These are phyloP conservation scores for Lasioglossum figueresi DNA, from an alignment of 2,888 invertebrate genomes.

Conservation along the genomic window DNA sequence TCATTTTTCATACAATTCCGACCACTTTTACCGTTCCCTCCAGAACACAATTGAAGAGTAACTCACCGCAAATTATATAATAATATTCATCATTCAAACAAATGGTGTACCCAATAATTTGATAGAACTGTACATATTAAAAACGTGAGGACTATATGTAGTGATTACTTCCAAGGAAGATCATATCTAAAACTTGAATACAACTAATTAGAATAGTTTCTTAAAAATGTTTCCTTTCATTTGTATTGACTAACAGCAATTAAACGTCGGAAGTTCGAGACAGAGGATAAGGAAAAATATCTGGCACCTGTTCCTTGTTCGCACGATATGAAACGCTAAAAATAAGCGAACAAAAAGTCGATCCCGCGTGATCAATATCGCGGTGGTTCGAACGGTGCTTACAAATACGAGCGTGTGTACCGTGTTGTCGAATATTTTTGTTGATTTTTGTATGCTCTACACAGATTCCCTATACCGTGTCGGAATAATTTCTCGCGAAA, in stretches of 20 bases:
- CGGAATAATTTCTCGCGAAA: background rate
- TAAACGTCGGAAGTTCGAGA: background rate
- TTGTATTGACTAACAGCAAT: background rate
- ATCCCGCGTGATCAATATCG: constrained; percentile 14
- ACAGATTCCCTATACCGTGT: background rate
- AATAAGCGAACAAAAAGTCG: constrained; percentile 9
- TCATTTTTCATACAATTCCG: too few relatives aligned
- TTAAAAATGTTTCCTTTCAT: background rate
- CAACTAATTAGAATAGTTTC: background rate
- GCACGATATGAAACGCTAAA: constrained; percentile 23
- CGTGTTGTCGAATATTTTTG: background rate
- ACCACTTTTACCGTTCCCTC: too few relatives aligned
- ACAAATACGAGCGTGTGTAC: background rate
- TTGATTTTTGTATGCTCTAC: background rate
- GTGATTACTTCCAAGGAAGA: background rate
- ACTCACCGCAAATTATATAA: background rate
- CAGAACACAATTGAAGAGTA: too few relatives aligned
- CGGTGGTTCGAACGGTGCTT: constrained; percentile 4
- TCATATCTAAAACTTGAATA: background rate
- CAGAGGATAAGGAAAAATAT: constrained; percentile 12
- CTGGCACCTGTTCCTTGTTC: constrained; percentile 11
- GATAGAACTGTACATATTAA: background rate
- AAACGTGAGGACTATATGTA: background rate
- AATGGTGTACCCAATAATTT: background rate
- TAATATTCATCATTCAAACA: background rate